Evolutionary conservation across 2,113 vertebrate genomes (phyloP), one percentile per base, ranked within the genome.

Genomic region (Pachyramphus minor): DNA sequence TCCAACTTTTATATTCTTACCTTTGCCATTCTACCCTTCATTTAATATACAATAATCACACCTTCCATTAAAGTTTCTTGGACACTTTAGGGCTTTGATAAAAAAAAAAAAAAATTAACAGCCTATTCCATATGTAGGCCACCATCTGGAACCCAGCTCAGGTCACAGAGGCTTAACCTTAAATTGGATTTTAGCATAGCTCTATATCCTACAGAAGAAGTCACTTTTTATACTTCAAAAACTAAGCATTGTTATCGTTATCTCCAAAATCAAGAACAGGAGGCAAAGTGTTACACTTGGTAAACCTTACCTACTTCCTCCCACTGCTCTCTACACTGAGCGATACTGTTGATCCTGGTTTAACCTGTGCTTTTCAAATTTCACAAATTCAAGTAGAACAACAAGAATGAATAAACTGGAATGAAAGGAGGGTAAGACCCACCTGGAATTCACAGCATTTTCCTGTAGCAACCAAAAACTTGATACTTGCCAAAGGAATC

Each of bases 61-160:
- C 45, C 31, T 90, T 77, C 17, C 28, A 41, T 30, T 76, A 24
- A 58, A 35, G 33, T 60, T 84, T 74, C 73, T 84, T 69, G 14
- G 31, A 44, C 23, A 10, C 8, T 4, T 63, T 7, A 62, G 17
- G n/a, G 35, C 63, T 86, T 60, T 12, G 31, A 49, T n/a, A 84
- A 52, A 17, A 60, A 74, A 60, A 49, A 31, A 84, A 52, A 17
- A 60, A 74, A 60, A 84, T 50, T 81, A 82, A 53, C 42, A 88
- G 77, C 55, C 45, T 77, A 23, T 12, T 64, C 67, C 41, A 73
- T 75, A 84, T 85, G 31, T 68, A 94, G 90, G 94, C 83, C 92
- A 90, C 88, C 85, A 93, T 85, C 92, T 95, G 95, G 79, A 93
- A 93, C 5, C n/a, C 67, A 73, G 79, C 78, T 95, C 64, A 75